phyloP scores from a whole-genome alignment of 2,113 vertebrate species.

The Lipophrys pholis region DNA sequence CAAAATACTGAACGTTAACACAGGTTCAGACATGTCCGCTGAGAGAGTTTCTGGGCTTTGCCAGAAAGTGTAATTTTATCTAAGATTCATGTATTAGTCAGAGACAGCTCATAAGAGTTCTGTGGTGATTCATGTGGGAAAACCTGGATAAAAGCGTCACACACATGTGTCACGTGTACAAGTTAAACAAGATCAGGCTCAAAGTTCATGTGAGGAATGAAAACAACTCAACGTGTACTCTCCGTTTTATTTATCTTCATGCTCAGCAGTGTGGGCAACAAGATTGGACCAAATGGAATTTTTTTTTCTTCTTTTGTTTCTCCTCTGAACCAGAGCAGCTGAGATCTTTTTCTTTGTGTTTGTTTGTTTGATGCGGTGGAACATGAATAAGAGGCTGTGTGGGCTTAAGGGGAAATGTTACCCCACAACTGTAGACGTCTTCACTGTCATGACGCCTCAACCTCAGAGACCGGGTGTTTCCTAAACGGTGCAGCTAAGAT shows the following conservation, averaged over 20 bases:
- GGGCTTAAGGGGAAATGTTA: slow-evolving; percentile 14
- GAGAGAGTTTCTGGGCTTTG: no score
- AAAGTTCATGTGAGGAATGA: slow-evolving; percentile 26
- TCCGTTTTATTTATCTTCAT: not conserved
- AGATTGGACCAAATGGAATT: slow-evolving; percentile 27
- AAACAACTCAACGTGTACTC: slow-evolving; percentile 9
- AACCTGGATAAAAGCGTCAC: not conserved
- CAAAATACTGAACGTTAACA: no score
- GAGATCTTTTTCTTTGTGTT: not conserved
- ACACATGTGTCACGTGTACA: not conserved
- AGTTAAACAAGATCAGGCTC: not conserved
- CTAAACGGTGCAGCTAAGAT: no score
- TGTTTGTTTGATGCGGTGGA: slow-evolving; percentile 25
- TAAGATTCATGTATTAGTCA: no score
- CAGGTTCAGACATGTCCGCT: no score
- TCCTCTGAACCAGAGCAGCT: slow-evolving; percentile 20
- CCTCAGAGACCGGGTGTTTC: no score
- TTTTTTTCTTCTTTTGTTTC: not conserved
- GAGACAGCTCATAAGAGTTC: not conserved
- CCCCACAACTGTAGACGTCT: slow-evolving; percentile 37
- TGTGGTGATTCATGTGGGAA: not conserved
- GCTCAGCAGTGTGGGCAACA: slow-evolving; percentile 29
- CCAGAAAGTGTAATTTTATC: no score
- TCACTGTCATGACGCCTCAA: slow-evolving; percentile 10
- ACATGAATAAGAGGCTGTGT: slow-evolving; percentile 34